Percentiles rank a stretch among this genome's conserved stretches.
Conservation (phyloP, 2,888 invertebrate genomes). For the Pyrrhosoma nymphula region DNA sequence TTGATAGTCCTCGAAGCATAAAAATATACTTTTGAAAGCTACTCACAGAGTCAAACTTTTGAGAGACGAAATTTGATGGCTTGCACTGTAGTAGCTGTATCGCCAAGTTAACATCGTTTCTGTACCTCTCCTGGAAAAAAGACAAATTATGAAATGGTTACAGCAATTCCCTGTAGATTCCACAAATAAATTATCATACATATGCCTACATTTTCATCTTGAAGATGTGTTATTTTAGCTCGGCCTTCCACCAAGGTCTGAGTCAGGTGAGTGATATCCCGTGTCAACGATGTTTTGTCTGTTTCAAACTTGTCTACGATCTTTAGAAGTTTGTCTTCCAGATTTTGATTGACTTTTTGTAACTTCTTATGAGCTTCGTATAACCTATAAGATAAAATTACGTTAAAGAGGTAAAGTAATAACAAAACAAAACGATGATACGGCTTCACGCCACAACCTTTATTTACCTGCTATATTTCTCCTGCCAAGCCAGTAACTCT, state of each 20-base stretch:
- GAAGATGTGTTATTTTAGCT: conserved; percentile 89
- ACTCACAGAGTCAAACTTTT: conserved; percentile 93
- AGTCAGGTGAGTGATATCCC: conserved; percentile 91
- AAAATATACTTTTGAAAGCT: neutral
- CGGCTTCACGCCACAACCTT: neutral
- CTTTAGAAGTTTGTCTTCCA: conserved; percentile 95
- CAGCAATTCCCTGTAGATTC: neutral
- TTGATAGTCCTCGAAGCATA: too few species aligned
- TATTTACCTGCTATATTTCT: conserved; percentile 91
- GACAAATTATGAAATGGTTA: conserved; percentile 59
- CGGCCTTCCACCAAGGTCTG: conserved; percentile 91
- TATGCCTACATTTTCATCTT: conserved; percentile 89
- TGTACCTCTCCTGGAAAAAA: conserved; percentile 91
- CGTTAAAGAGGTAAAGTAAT: neutral
- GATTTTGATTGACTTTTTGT: conserved; percentile 95
- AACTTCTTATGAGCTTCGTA: conserved; percentile 96
- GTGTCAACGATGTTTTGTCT: conserved; percentile 91
- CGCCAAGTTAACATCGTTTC: conserved; percentile 95
- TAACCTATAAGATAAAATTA: conserved; percentile 81
- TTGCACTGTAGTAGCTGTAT: conserved; percentile 97
- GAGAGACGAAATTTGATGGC: conserved; percentile 95
- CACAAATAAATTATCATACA: neutral
- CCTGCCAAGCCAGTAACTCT: conserved; percentile 92
- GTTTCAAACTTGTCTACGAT: conserved; percentile 95
- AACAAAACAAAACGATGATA: neutral